Base-by-base conservation (phyloP, 1,140 invertebrate species). In the Bathynomus jamesi region DNA sequence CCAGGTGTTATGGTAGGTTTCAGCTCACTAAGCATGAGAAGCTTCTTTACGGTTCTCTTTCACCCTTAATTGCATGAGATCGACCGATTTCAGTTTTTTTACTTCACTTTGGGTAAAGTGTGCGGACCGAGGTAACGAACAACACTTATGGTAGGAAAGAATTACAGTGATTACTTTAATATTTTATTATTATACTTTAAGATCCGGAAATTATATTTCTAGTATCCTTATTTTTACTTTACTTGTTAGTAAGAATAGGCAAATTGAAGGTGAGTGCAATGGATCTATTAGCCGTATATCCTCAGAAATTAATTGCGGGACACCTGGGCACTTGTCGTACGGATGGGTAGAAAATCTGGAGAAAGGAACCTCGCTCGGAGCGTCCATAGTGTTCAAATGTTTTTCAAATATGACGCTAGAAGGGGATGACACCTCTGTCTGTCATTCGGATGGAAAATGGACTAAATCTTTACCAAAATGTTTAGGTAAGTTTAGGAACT, bases 311-410 rank as follows among this genome's bases (percentile, higher is more conserved):
- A 92, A 96, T 83, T 99, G 96, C 40, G 76, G 76, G 7, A 53
- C 73, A 53, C 76, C 76, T 5, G 93, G 93, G 4, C 86, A 89
- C 25, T 84, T 98, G 0, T 93, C 91, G 85, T 98, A 98, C 81
- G 96, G 96, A 7, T 98, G 94, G 90, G 86, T 98, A 69, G 94
- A 98, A 90, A 77, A 77, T 67, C 62, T 72, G 65, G 70, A 71
- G 8, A 71, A 76, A 53, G 74, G 74, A 11, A 77, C 76, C 24
- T 64, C 70, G 29, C 67, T 74, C 13, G 76, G 72, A 32, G 70
- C 93, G 0, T 94, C 91, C 46, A 89, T 97, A 69, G 94, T 96
- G 78, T 98, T 96, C 82, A 87, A 94, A 24, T 99, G 96, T 81
- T 90, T 92, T 78, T 92, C 95, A 69, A 90, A 91, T 72, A 98